Evolutionary conservation across 2,797 vertebrate genomes (phyloP).

Genomic region (Sebastes glaucus): DNA sequence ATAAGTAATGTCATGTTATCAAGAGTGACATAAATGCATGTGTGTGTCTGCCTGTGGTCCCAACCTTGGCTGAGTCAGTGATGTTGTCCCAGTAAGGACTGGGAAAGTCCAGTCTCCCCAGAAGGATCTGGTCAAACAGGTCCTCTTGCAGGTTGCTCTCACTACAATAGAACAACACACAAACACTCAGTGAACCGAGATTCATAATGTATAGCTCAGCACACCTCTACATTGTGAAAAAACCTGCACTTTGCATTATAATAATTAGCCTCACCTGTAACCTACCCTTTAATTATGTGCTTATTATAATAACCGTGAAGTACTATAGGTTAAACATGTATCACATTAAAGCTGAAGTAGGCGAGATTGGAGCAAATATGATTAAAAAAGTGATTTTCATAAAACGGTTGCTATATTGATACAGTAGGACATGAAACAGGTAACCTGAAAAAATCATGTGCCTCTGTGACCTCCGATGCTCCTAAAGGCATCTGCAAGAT

Average conservation of each 20-base stretch:
- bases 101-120: conserved; percentile 92
- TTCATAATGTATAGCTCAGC: not conserved
- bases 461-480: too few species aligned
- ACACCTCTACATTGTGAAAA: not conserved
- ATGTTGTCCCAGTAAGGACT: conserved; percentile 98
- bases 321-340: not conserved
- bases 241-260: not conserved
- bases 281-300: not conserved
- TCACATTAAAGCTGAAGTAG: not conserved
- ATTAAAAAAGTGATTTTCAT: too few species aligned
- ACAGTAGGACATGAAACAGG: too few species aligned
- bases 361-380: too few species aligned
- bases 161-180: conserved; percentile 71
- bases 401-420: too few species aligned
- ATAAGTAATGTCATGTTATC: not conserved
- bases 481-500: too few species aligned
- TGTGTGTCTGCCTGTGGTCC: not conserved
- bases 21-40: not conserved
- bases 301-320: not conserved
- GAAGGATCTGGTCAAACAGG: conserved; percentile 96
- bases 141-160: conserved; percentile 96
- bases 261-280: not conserved
- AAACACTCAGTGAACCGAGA: not conserved
- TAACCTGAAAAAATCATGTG: too few species aligned
- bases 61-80: conserved; percentile 92